Percentiles rank a stretch among this genome's conserved stretches.
Evolutionary conservation across 2,113 vertebrate species (phyloP).

Genomic region (Anguilla rostrata): DNA sequence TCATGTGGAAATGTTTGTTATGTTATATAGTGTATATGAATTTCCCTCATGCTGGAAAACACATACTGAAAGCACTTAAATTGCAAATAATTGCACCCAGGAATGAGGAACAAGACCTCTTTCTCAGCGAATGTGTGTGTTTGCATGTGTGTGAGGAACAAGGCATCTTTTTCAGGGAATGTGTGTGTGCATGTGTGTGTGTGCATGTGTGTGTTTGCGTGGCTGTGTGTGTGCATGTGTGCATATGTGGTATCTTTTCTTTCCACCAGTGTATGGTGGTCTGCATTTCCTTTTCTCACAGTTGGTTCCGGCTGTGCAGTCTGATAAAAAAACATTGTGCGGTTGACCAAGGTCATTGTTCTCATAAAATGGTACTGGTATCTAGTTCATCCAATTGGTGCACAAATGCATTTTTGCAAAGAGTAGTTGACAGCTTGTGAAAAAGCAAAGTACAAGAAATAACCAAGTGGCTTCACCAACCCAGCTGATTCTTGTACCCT

Average conservation of each 20-base stretch:
- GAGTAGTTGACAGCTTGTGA: neutral
- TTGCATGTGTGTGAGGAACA: neutral
- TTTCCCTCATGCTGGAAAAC: neutral
- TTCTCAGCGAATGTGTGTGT: neutral
- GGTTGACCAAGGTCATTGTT: no score
- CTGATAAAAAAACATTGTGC: neutral
- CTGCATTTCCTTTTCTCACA: neutral
- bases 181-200: slow-evolving; percentile 20
- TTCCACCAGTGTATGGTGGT: slow-evolving; percentile 14
- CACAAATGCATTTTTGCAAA: neutral
- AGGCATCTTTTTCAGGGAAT: neutral
- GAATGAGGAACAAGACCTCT: neutral
- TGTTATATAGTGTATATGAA: neutral
- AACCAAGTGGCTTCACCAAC: no score
- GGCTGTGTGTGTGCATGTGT: slow-evolving; percentile 30
- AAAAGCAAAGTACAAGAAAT: neutral
- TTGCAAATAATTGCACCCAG: neutral
- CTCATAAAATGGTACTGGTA: no score
- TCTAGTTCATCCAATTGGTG: neutral
- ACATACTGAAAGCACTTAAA: neutral
- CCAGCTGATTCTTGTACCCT: no score
- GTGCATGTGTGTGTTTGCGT: slow-evolving; percentile 23
- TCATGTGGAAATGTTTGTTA: neutral
- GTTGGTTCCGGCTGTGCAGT: neutral
- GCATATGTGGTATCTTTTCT: neutral